Base-by-base conservation (phyloP, 2,113 vertebrate species). In the Opisthocomus hoazin region DNA sequence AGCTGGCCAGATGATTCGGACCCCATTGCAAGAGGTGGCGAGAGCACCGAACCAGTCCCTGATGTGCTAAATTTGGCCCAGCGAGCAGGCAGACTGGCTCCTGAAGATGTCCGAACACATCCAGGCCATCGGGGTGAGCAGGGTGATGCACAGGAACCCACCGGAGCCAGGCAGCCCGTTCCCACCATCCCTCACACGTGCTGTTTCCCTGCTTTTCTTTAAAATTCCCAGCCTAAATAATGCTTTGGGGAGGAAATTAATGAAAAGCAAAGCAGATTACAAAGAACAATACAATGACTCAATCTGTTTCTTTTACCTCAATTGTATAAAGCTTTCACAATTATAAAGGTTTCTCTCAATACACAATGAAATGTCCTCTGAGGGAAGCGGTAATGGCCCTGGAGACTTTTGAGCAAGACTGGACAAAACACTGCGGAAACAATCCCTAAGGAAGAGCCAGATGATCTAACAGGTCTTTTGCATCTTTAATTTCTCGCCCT, bases 211-310 rank as follows among this genome's bases (percentile, higher is more conserved):
- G 61, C 54, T 63, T 46, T 89, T 48, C 87, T 94, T 75, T 66
- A 51, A 43, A 94, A 96, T 94, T 95, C 92, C 94, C 86, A 94
- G 86, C 93, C 90, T 89, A 70, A 97, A 84, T 65, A 84, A 93
- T 80, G 92, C 92, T 94, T 96, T 92, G 86, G 89, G 89, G 84
- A 95, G 95, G 96, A 97, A 97, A 94, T 94, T 85, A 96, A 93
- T 94, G 93, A 96, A 97, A 96, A 95, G 96, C 90, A 96, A 94
- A 97, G 93, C 96, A 94, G 97, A 94, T 97, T 96, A 96, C 95
- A 96, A 96, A 97, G 96, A 97, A 97, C 97, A 97, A 97, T 97
- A 90, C 92, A 93, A 91, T 95, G 94, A 97, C 81, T 94, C 94
- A 96, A 94, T 95, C 96, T 94, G 90, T 91, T 96, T 95, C 96